Percentiles rank a stretch among this genome's conserved stretches.
Evolutionary conservation across 2,113 vertebrate genomes (phyloP).

Genomic region (Orycteropus afer): DNA sequence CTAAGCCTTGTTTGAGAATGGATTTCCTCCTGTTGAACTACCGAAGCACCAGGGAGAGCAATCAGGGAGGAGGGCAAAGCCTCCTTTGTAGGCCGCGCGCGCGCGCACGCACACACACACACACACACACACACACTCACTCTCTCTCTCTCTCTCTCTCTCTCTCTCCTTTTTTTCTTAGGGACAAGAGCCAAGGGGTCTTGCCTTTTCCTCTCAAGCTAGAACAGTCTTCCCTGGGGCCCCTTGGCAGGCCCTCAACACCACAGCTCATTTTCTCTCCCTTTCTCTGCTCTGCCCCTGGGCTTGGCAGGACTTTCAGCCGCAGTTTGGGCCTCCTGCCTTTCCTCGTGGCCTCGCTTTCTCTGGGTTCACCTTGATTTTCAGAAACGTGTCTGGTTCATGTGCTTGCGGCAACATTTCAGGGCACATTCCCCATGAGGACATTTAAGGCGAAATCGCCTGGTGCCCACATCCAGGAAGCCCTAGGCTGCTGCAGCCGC

Average conservation of each 20-base stretch:
- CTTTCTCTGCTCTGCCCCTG: slow-evolving; percentile 35
- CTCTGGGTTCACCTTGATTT: slow-evolving; percentile 69
- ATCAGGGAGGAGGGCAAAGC: no score
- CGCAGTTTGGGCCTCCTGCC: slow-evolving; percentile 53
- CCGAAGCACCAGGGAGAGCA: background rate
- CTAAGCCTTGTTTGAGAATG: background rate
- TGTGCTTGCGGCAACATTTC: slow-evolving; percentile 6
- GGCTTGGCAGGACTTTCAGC: slow-evolving; percentile 66
- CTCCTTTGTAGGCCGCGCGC: no score
- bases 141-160: background rate
- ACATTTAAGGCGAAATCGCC: slow-evolving; percentile 59
- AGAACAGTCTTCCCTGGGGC: background rate
- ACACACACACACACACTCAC: background rate
- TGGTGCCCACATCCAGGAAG: background rate
- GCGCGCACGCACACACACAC: background rate
- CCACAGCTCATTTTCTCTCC: background rate
- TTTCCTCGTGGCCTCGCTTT: slow-evolving; percentile 51
- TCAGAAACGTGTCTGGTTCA: slow-evolving; percentile 59
- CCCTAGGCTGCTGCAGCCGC: background rate
- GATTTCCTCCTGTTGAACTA: background rate
- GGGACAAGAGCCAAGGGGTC: background rate
- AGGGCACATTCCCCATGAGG: slow-evolving; percentile 62
- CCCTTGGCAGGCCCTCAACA: background rate
- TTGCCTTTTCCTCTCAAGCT: background rate
- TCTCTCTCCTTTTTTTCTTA: background rate